Evolutionary conservation across 2,888 invertebrate species (phyloP), one percentile per base, ranked within the genome.

Genomic region (Hipparchia sbordonii): DNA sequence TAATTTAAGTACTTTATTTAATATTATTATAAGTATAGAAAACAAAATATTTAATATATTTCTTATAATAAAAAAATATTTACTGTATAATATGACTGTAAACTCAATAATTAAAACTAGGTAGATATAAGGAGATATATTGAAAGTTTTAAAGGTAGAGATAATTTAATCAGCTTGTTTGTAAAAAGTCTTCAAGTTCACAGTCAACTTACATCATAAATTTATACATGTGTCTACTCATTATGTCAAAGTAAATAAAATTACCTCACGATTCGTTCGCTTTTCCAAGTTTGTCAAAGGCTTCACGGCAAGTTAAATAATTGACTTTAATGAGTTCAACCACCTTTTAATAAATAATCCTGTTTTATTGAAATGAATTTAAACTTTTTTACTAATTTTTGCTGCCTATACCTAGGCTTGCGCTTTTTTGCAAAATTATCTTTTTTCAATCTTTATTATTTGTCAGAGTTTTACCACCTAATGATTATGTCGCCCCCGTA

Each of bases 231-330:
- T 13, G 12, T 13, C 2, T 62, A n/a, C 61, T 46, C 46, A 62
- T 46, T 62, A 65, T 33, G 63, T 12, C 63, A 65, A 65, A 51
- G 23, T 65, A 65, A 33, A 65, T 65, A 65, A 23, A 65, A 33
- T 23, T 63, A 63, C 12, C 48, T 23, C 63, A 65, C 23, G 23
- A 65, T 51, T 51, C 6, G 23, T 33, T 23, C 12, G 33, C 6
- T 52, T 65, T 51, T 63, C 4, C 46, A 48, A 63, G 13, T 9
- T 10, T 48, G 48, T 23, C 13, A 45, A 46, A 46, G n/a, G 46
- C 46, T 62, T 62, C 45, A 10, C 45, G 13, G n/a, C n/a, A 62
- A 61, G 46, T 61, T 61, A 46, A 61, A 63, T 51, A 51, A 51
- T 63, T 65, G 48, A 13, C 48, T 52, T 10, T 33, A 10, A 13